phyloP scores from a whole-genome alignment of 2,113 vertebrate genomes.

The Zosterops japonicus region DNA sequence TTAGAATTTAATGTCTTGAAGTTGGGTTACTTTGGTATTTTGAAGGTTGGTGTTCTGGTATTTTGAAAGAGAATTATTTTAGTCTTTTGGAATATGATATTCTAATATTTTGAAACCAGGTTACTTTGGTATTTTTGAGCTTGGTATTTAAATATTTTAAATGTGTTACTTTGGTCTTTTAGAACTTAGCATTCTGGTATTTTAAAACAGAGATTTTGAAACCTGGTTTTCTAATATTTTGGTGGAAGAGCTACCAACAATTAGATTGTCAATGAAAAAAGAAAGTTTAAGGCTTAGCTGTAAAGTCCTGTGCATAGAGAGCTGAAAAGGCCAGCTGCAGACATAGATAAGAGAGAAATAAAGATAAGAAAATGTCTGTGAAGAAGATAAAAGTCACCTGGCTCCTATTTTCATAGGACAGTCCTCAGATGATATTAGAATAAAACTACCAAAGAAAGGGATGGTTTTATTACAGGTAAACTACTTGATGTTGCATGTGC shows the following conservation, averaged over 20 bases:
- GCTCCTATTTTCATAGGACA: background rate
- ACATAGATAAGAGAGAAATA: background rate
- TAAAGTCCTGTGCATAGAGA: background rate
- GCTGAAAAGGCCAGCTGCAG: background rate
- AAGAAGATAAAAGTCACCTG: background rate
- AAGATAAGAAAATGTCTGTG: background rate
- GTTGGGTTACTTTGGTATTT: background rate
- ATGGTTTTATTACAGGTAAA: background rate
- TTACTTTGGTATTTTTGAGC: background rate
- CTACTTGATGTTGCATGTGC: background rate
- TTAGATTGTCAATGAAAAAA: background rate
- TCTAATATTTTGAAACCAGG: background rate
- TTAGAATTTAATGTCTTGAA: background rate
- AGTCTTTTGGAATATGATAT: background rate
- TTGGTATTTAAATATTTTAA: background rate
- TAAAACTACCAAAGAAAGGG: background rate
- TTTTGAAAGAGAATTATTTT: background rate
- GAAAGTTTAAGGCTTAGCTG: background rate
- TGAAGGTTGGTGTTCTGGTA: background rate
- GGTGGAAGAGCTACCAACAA: background rate
- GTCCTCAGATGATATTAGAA: background rate
- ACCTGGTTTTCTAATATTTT: background rate
- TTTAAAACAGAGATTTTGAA: background rate
- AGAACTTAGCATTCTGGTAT: background rate
- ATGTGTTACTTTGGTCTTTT: background rate